Conservation (phyloP, 1,140 invertebrate genomes). For the Potamilus streckersoni region DNA sequence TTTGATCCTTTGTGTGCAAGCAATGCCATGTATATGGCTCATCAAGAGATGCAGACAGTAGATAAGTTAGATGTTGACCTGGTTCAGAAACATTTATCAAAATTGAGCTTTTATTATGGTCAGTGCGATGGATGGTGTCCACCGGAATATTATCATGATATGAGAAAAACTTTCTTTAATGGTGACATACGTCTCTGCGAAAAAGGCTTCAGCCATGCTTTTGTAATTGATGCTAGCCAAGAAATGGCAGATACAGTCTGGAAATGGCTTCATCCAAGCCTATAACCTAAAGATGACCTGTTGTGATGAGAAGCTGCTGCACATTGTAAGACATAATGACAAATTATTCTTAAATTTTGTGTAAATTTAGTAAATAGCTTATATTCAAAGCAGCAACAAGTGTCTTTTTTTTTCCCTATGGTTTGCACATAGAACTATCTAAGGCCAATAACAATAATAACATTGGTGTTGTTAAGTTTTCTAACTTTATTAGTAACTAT, state of each 20-base stretch:
- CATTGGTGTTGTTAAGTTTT: too few species aligned
- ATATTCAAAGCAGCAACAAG: too few species aligned
- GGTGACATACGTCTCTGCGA: slow-evolving; percentile 76
- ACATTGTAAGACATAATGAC: too few species aligned
- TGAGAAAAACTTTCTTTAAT: slow-evolving; percentile 74
- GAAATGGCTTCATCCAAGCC: slow-evolving; percentile 47
- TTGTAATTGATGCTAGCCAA: slow-evolving; percentile 75
- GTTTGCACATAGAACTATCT: too few species aligned
- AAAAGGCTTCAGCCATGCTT: slow-evolving; percentile 79
- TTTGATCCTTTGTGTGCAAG: slow-evolving; percentile 61
- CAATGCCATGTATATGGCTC: slow-evolving; percentile 70
- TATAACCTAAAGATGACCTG: not conserved
- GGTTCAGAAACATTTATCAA: slow-evolving; percentile 58
- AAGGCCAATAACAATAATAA: too few species aligned
- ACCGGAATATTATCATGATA: slow-evolving; percentile 73
- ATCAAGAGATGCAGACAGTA: slow-evolving; percentile 67
- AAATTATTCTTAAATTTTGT: too few species aligned
- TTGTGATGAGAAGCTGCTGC: too few species aligned
- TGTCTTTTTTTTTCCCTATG: too few species aligned
- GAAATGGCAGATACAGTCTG: slow-evolving; percentile 72
- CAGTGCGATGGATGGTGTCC: slow-evolving; percentile 82
- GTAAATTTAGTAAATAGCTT: too few species aligned
- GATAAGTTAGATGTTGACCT: slow-evolving; percentile 60
- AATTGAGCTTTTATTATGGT: slow-evolving; percentile 83
- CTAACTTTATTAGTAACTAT: too few species aligned